phyloP scores from a whole-genome alignment of 2,888 invertebrate genomes.

The Nudaria mundana region DNA sequence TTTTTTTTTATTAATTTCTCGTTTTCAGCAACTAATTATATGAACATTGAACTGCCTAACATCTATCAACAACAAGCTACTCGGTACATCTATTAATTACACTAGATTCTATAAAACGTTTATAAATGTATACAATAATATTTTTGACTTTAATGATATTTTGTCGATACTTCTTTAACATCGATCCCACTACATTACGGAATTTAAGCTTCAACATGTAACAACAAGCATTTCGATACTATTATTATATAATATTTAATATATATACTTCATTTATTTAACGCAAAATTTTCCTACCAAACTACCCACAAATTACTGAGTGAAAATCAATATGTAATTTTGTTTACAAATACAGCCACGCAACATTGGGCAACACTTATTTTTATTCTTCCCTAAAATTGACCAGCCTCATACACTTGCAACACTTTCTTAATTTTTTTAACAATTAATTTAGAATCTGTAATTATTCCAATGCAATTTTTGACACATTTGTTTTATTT shows the following conservation, averaged over 20 bases:
- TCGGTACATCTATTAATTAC: slow-evolving; percentile 48
- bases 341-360: slow-evolving; percentile 16
- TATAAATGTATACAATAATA: slow-evolving; percentile 77
- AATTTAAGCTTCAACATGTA: slow-evolving; percentile 65
- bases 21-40: slow-evolving; percentile 46
- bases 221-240: slow-evolving; percentile 55
- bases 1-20: slow-evolving; percentile 24
- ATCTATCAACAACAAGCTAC: slow-evolving; percentile 64
- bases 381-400: slow-evolving; percentile 60
- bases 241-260: slow-evolving; percentile 33
- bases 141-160: slow-evolving; percentile 40
- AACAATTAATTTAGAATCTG: slow-evolving; percentile 62
- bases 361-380: slow-evolving; percentile 21
- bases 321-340: slow-evolving; percentile 12
- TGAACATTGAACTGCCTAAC: slow-evolving; percentile 60
- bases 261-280: slow-evolving; percentile 19
- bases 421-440: slow-evolving; percentile 32
- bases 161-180: slow-evolving; percentile 49
- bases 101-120: slow-evolving; percentile 59
- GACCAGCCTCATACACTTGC: slow-evolving; percentile 48
- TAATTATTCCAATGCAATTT: slow-evolving; percentile 30
- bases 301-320: slow-evolving; percentile 18
- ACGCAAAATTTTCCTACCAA: slow-evolving; percentile 23
- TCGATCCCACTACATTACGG: slow-evolving; percentile 49
- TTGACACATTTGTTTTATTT: slow-evolving; percentile 43